A percentile compares a stretch with the other conserved stretches of the same genome.
Conservation (phyloP, 2,888 invertebrate species). For the Synanthedon myopaeformis region DNA sequence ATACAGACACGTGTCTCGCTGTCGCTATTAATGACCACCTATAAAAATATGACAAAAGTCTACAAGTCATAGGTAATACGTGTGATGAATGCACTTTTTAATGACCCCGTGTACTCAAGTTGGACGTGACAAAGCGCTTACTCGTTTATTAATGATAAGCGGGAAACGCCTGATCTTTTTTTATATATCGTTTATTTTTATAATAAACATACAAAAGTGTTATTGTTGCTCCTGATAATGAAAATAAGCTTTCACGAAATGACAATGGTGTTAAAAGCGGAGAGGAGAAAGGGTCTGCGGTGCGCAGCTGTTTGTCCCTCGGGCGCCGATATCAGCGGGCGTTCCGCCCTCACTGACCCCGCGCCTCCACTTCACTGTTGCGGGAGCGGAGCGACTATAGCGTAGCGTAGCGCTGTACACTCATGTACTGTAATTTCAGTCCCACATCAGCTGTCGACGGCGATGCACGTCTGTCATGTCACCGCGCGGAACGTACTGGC, state of each 20-base stretch:
- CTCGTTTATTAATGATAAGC: too few species aligned
- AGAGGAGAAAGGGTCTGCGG: conserved; percentile 53
- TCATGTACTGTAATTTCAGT: conserved; percentile 27
- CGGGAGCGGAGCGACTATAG: not conserved
- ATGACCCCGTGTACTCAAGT: too few species aligned
- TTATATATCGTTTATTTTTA: too few species aligned
- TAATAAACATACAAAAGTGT: too few species aligned
- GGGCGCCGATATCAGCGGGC: conserved; percentile 40
- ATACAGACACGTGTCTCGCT: too few species aligned
- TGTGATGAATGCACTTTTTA: too few species aligned
- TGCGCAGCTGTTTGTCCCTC: conserved; percentile 65
- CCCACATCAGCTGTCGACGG: conserved; percentile 54
- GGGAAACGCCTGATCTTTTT: too few species aligned
- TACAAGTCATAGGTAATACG: too few species aligned
- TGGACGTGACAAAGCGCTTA: too few species aligned
- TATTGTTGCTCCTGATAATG: not conserved
- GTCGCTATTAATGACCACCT: too few species aligned
- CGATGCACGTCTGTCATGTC: conserved; percentile 41
- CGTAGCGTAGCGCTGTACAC: not conserved
- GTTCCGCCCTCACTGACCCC: conserved; percentile 57
- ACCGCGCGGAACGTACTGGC: conserved; percentile 41
- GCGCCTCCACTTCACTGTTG: conserved; percentile 23
- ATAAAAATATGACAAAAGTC: too few species aligned
- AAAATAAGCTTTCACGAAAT: not conserved
- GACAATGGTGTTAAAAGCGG: conserved; percentile 17